Conservation (phyloP, 30 jellyfish, hydroid and myxozoan species). For the Phacellophora camtschatica region DNA sequence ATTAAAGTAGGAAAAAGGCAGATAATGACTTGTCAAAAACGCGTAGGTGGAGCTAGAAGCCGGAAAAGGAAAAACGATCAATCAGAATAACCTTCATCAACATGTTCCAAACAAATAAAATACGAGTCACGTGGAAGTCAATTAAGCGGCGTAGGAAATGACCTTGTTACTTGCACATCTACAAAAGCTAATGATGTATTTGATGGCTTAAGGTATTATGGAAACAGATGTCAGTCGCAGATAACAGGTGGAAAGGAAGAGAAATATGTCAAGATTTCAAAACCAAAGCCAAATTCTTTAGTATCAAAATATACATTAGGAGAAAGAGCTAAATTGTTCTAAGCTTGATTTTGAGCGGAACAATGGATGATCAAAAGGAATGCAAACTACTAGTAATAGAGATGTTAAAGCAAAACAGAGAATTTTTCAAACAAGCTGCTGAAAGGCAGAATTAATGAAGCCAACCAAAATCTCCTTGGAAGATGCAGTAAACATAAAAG, state of each 20-base stretch:
- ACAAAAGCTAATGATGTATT: not conserved
- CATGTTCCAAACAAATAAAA: no score
- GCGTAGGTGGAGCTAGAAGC: not conserved
- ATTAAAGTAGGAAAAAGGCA: not conserved
- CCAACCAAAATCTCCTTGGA: not conserved
- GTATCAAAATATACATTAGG: not conserved
- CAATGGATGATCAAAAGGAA: not conserved
- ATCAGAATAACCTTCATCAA: no score
- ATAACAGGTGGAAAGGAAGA: not conserved
- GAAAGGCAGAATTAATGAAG: not conserved
- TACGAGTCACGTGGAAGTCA: no score
- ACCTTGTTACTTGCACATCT: no score
- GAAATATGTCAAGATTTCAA: not conserved
- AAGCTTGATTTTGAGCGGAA: not conserved
- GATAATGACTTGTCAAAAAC: not conserved
- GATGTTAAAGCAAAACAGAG: not conserved
- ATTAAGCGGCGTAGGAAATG: no score
- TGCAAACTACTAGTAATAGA: not conserved
- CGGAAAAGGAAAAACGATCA: no score
- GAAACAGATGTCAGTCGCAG: not conserved
- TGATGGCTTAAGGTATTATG: not conserved
- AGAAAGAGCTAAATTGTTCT: not conserved
- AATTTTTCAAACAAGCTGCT: not conserved
- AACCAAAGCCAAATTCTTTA: not conserved
- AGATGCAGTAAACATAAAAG: slow-evolving; percentile 2